A percentile compares a stretch with the other conserved stretches of the same genome.
Evolutionary conservation across 2,888 invertebrate genomes (phyloP).

Genomic region (Noctua janthe): DNA sequence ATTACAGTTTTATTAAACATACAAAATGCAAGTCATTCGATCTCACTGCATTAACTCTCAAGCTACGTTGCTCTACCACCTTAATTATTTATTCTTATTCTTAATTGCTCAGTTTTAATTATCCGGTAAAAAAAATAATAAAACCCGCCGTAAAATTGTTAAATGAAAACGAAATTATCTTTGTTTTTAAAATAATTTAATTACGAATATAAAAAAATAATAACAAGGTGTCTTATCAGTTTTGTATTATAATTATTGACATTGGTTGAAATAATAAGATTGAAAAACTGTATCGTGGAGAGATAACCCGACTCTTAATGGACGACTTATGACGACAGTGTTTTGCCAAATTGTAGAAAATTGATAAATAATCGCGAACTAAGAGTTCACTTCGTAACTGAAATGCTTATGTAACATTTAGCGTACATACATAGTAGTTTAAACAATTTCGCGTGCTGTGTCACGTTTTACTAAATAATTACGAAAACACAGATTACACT

Average conservation of each 20-base stretch:
- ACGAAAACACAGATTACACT: constrained; percentile 7
- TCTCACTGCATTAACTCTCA: background rate
- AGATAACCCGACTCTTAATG: constrained; percentile 44
- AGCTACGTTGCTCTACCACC: background rate
- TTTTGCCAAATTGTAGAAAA: constrained; percentile 36
- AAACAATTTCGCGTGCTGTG: background rate
- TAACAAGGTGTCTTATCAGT: constrained; percentile 44
- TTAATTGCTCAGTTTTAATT: constrained; percentile 14
- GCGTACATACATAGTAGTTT: constrained; percentile 14
- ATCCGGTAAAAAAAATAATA: constrained; percentile 18
- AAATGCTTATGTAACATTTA: constrained; percentile 45
- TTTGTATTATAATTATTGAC: constrained; percentile 32
- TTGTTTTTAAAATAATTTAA: constrained; percentile 28
- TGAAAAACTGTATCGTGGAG: background rate
- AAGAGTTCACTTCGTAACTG: constrained; percentile 8
- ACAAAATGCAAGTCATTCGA: background rate
- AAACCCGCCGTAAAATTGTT: constrained; percentile 5
- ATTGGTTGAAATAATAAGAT: constrained; percentile 18
- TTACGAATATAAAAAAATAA: constrained; percentile 26
- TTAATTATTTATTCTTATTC: background rate
- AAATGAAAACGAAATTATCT: constrained; percentile 31
- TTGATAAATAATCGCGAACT: constrained; percentile 41
- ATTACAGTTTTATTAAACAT: background rate
- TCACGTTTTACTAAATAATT: constrained; percentile 4
- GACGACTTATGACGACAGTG: constrained; percentile 21